Conservation (phyloP, 2,888 invertebrate species). For the Noctua janthina region DNA sequence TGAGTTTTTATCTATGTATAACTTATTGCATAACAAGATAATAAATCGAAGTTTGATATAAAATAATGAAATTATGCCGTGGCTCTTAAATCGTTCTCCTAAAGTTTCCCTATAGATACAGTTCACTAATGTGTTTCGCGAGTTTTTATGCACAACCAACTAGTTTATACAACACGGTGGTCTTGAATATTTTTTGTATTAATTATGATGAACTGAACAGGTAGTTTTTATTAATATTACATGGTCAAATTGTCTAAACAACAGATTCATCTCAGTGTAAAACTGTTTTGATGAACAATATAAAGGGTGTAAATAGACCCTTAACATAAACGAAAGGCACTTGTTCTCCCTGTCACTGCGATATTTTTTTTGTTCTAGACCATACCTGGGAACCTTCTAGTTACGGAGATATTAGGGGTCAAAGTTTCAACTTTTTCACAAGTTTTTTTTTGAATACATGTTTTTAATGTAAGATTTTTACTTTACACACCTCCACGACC, state of each 20-base stretch:
- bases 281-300: not conserved
- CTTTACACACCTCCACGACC: too few species aligned
- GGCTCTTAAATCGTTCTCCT: not conserved
- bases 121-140: not conserved
- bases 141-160: conserved; percentile 43
- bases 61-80: not conserved
- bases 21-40: not conserved
- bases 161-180: conserved; percentile 14
- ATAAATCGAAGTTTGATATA: not conserved
- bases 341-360: too few species aligned
- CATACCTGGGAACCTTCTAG: too few species aligned
- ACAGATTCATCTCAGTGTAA: not conserved
- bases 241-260: not conserved
- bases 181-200: conserved; percentile 30
- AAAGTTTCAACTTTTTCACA: too few species aligned
- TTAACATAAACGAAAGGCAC: too few species aligned
- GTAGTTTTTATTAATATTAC: not conserved
- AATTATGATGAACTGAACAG: not conserved
- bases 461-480: too few species aligned
- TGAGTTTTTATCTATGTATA: not conserved
- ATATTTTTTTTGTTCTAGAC: too few species aligned
- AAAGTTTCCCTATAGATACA: conserved; percentile 3
- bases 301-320: too few species aligned
- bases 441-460: too few species aligned
- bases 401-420: too few species aligned